Percentiles rank a stretch among this genome's conserved stretches.
Evolutionary conservation across 2,113 vertebrate genomes (phyloP).

Genomic region (Thamnaconus septentrionalis): DNA sequence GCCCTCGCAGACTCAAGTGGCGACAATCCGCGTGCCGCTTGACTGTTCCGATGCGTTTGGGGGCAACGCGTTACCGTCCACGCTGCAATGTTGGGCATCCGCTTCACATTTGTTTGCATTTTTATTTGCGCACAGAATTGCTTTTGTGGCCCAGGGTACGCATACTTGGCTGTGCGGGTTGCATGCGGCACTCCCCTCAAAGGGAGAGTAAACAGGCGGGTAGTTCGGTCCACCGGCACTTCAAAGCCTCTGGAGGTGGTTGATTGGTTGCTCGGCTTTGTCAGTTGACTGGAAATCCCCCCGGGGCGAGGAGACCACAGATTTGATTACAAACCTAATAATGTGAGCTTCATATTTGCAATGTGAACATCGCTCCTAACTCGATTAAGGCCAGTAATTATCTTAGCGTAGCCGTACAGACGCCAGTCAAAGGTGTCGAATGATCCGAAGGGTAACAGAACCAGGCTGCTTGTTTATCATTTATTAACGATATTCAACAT

Average conservation of each 20-base stretch:
- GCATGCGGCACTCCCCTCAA: slow-evolving; percentile 26
- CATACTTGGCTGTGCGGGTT: slow-evolving; percentile 23
- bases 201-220: slow-evolving; percentile 32
- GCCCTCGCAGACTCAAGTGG: slow-evolving; percentile 24
- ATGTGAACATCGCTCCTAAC: slow-evolving; percentile 48
- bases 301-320: slow-evolving; percentile 49
- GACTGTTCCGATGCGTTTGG: slow-evolving; percentile 36
- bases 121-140: slow-evolving; percentile 46
- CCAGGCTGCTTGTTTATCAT: background rate
- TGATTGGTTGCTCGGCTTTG: slow-evolving; percentile 53
- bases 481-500: too few relatives aligned
- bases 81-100: slow-evolving; percentile 48
- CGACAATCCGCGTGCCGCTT: slow-evolving; percentile 27
- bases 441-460: slow-evolving; percentile 3
- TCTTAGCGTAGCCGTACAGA: slow-evolving; percentile 32
- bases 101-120: slow-evolving; percentile 46
- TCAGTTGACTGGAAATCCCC: slow-evolving; percentile 49
- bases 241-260: slow-evolving; percentile 53
- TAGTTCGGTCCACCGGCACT: slow-evolving; percentile 49
- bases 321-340: slow-evolving; percentile 74
- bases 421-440: slow-evolving; percentile 33
- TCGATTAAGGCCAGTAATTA: slow-evolving; percentile 58
- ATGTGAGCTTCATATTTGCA: slow-evolving; percentile 56
- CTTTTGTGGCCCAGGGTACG: slow-evolving; percentile 52
- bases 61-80: slow-evolving; percentile 20